phyloP scores from a whole-genome alignment of 2,113 vertebrate species.

The Elanoides forficatus region DNA sequence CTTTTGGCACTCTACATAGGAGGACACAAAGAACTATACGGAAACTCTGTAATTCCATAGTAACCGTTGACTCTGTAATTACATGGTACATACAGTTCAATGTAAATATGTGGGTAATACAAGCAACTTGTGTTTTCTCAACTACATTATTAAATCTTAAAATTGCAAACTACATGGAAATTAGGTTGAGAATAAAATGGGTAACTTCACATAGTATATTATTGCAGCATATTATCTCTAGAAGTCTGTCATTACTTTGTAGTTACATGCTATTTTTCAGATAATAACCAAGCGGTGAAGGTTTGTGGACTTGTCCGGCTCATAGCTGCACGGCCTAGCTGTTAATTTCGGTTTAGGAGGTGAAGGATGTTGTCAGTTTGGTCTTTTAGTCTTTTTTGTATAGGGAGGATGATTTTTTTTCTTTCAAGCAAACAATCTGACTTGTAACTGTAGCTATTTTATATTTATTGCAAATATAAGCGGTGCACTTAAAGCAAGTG shows the following conservation, averaged over 20 bases:
- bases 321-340: not conserved
- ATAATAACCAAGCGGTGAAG: conserved; percentile 12
- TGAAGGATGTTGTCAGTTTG: not conserved
- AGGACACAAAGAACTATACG: not conserved
- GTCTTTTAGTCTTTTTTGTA: not conserved
- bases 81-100: not conserved
- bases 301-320: conserved; percentile 2
- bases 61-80: conserved; percentile 51
- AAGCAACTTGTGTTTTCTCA: conserved; percentile 48
- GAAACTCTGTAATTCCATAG: conserved; percentile 26
- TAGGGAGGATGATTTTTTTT: not conserved
- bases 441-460: not conserved
- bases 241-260: conserved; percentile 47
- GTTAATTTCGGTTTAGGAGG: not conserved
- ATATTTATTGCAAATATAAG: not conserved
- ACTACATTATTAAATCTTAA: conserved; percentile 47
- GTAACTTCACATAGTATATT: conserved; percentile 7
- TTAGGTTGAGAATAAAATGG: conserved; percentile 61
- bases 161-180: conserved; percentile 55
- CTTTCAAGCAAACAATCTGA: not conserved
- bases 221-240: conserved; percentile 24
- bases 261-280: conserved; percentile 30
- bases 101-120: conserved; percentile 48
- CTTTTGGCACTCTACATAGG: not conserved
- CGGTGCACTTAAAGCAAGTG: not conserved